Percentiles rank a stretch among this genome's conserved stretches.
Conservation (phyloP, 2,888 invertebrate genomes). For the Apamea crenata region DNA sequence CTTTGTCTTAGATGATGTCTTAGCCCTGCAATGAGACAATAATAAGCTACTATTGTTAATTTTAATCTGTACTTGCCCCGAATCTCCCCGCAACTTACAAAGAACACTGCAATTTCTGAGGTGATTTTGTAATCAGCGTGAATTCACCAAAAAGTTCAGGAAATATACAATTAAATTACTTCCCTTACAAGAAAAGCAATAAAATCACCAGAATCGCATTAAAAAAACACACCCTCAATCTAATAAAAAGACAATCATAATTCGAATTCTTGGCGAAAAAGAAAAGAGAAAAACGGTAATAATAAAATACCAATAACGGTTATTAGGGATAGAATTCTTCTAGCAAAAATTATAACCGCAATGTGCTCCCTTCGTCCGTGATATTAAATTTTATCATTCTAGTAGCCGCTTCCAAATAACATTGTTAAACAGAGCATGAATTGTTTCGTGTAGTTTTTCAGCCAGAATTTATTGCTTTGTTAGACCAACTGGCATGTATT, state of each 20-base stretch:
- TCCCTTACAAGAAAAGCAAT: neutral
- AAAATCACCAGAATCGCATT: conserved; percentile 45
- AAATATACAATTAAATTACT: conserved; percentile 14
- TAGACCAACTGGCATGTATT: conserved; percentile 51
- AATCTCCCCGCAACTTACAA: neutral
- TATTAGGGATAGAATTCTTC: conserved; percentile 73
- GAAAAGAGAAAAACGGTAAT: conserved; percentile 57
- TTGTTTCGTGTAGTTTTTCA: conserved; percentile 75
- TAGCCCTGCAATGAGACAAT: too few species aligned
- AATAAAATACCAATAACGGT: conserved; percentile 77
- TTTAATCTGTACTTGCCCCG: too few species aligned
- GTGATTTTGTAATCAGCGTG: neutral
- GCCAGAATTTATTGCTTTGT: conserved; percentile 71
- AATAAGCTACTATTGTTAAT: too few species aligned
- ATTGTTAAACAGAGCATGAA: conserved; percentile 81
- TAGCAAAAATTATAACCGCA: conserved; percentile 75
- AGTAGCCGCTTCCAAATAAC: conserved; percentile 79
- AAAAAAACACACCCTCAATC: conserved; percentile 45
- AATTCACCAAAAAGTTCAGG: neutral
- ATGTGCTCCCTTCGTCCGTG: conserved; percentile 69
- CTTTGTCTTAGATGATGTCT: too few species aligned
- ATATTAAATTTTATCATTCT: conserved; percentile 86
- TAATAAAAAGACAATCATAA: conserved; percentile 63
- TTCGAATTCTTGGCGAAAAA: conserved; percentile 53
- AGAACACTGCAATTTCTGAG: neutral